Conservation (phyloP, 2,797 vertebrate species). For the Acanthis flammea region DNA sequence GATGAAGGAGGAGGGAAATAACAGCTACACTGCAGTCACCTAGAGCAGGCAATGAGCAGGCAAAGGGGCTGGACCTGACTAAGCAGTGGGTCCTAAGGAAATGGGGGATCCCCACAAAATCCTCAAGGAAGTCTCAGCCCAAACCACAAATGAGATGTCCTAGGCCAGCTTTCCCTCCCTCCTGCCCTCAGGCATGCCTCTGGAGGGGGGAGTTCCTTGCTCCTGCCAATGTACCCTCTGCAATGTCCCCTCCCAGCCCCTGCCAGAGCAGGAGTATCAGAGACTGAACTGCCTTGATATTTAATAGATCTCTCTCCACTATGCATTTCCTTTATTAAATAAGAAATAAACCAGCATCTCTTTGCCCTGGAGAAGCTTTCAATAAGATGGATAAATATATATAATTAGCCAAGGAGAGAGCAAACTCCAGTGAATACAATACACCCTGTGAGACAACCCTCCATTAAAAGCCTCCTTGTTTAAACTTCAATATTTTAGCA, state of each 20-base stretch:
- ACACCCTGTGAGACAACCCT: conserved; percentile 71
- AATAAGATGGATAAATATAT: conserved; percentile 71
- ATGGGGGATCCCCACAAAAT: not conserved
- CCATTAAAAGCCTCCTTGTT: conserved; percentile 71
- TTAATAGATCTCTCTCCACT: not conserved
- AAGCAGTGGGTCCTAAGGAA: not conserved
- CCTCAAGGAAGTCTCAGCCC: not conserved
- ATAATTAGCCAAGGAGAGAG: conserved; percentile 70
- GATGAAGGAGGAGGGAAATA: not conserved
- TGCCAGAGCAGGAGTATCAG: not conserved
- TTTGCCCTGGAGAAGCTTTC: conserved; percentile 67
- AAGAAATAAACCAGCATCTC: conserved; percentile 60
- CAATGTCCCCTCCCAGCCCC: not conserved
- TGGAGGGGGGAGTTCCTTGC: not conserved
- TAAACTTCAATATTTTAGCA: conserved; percentile 73
- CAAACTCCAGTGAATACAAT: conserved; percentile 71
- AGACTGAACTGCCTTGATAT: not conserved
- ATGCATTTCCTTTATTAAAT: conserved; percentile 4
- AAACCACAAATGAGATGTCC: not conserved
- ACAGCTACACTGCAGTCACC: not conserved
- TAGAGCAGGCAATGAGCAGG: not conserved
- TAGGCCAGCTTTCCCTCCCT: not conserved
- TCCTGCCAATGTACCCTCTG: not conserved
- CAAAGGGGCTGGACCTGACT: not conserved
- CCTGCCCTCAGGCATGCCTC: not conserved